Base-by-base conservation (phyloP, 2,113 vertebrate genomes). In the Periophthalmus modestus region DNA sequence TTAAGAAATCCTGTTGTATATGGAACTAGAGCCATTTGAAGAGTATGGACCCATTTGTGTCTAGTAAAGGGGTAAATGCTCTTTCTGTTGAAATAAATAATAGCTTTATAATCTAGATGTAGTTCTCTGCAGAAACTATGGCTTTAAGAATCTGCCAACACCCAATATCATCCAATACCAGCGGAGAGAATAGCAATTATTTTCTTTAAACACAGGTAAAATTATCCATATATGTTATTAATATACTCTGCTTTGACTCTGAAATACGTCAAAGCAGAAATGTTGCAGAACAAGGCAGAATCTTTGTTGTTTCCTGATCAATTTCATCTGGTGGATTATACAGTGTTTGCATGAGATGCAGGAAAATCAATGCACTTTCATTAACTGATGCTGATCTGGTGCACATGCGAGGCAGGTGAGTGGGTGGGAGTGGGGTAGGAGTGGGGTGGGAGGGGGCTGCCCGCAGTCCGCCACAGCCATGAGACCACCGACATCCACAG, bases 291-390 rank as follows among this genome's bases (percentile, higher is more conserved):
- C 48, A 28, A 72, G 67, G 62, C 24, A 68, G 66, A 72, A 78
- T 75, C 62, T 74, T 80, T 58, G n/a, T 77, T 73, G 73, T 79
- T 76, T 75, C 71, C 72, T 58, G 77, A 58, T 88, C 50, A 66
- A 76, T 86, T 85, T 84, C 79, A 79, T 79, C 77, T 63, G 43
- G 55, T 46, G 36, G 81, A 88, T 87, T 84, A 83, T 66, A 74
- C 14, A 12, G 73, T 57, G 80, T 57, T 55, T 78, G 84, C 86
- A 79, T 36, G 69, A 79, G 78, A 81, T 66, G 78, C 43, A 72
- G 71, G 65, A 74, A 89, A 92, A 92, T 92, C 91, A 89, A 92
- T 92, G 81, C 85, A 81, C 85, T 92, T 87, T 91, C 86, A 91
- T 91, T 89, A 88, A 87, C 86, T 88, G 74, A 80, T 87, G 87